Base-by-base conservation (phyloP, 2,888 invertebrate species). In the Sceliomorpha sp. region DNA sequence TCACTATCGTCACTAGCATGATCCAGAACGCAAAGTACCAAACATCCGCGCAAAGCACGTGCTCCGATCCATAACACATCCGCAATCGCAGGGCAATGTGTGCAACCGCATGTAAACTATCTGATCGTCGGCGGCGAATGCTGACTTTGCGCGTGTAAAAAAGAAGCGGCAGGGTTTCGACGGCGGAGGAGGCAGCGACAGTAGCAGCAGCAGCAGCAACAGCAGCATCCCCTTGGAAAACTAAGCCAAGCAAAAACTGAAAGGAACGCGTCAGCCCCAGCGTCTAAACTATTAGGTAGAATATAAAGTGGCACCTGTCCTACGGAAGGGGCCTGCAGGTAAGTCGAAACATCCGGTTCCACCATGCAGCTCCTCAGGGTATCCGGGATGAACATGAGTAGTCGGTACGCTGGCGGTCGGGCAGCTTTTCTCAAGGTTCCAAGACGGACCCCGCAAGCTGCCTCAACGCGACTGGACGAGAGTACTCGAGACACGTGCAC, bases 361-460 rank as follows among this genome's bases (percentile, higher is more conserved):
- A 96, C 95, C 96, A 96, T 96, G 93, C 95, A 96, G 94, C 95
- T 95, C 92, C 95, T 94, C 91, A 95, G 92, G 86, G 95, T 94
- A 90, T 96, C 96, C 91, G 96, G 96, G 92, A 96, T 95, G 92
- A 96, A 96, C 96, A 96, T 96, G 90, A 90, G 90, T 89, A 88
- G 86, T 82, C 84, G 88, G 87, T 89, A 81, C 80, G 80, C 42
- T 59, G 71, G 60, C 53, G 85, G 83, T 81, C 79, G 82, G 80
- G 82, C 77, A 20, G 5, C 20, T 20, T 20, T 20, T 2, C n/a
- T n/a, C 20, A 20, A 20, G 3, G 20, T 20, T 5, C 20, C 20
- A 2, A 13, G 12, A 27, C 77, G 75, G 81, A 75, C 74, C 75
- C 79, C 77, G 78, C 72, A 69, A 74, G 60, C 63, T 64, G 76